phyloP scores from a whole-genome alignment of 2,888 invertebrate species.

The Drosophila nigritarsus region DNA sequence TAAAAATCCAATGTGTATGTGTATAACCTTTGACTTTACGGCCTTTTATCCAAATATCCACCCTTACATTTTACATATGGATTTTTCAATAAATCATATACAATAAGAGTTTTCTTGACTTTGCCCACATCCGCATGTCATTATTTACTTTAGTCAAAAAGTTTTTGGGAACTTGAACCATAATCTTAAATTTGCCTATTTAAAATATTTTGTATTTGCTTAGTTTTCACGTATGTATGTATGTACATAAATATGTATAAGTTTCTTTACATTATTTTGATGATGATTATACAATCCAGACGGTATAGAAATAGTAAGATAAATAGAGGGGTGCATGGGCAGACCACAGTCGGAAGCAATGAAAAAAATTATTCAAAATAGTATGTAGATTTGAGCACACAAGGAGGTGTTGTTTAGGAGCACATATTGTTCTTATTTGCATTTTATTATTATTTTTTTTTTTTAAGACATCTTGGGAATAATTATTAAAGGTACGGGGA shows the following conservation, averaged over 20 bases:
- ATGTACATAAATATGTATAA: constrained; percentile 9
- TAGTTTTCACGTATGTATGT: constrained; percentile 3
- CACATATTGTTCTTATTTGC: constrained; percentile 18
- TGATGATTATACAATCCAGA: constrained; percentile 23
- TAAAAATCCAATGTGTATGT: not conserved
- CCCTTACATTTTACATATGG: not conserved
- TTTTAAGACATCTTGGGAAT: constrained; percentile 26
- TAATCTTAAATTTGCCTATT: not conserved
- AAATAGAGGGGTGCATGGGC: constrained; percentile 30
- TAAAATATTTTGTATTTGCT: not conserved
- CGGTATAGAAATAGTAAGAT: constrained; percentile 16
- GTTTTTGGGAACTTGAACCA: not conserved
- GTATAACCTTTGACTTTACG: not conserved
- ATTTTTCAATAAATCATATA: not conserved
- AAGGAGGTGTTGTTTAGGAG: constrained; percentile 26
- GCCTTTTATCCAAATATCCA: not conserved
- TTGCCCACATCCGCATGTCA: not conserved
- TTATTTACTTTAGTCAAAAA: not conserved
- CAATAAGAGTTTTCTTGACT: not conserved
- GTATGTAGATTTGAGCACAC: constrained; percentile 32
- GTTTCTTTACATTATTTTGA: constrained; percentile 6
- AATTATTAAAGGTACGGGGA: constrained; percentile 21
- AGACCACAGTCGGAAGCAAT: constrained; percentile 46
- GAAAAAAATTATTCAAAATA: constrained; percentile 30
- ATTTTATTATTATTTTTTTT: constrained; percentile 4